These are phyloP conservation scores for Columba janthina DNA, from an alignment of 2,113 vertebrate genomes.

Conservation along the genomic window DNA sequence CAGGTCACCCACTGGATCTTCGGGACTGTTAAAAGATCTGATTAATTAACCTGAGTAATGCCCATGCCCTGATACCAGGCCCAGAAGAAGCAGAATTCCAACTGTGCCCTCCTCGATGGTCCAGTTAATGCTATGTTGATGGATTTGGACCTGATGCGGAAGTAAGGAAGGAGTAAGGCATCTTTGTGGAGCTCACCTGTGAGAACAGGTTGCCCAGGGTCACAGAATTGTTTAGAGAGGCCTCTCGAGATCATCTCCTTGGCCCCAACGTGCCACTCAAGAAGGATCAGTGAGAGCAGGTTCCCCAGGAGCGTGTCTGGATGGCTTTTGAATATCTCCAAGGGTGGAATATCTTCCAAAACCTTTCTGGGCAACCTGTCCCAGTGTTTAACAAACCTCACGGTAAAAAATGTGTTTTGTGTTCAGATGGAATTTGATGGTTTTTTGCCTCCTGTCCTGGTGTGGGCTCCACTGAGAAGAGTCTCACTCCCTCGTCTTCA, in stretches of 20 bases:
- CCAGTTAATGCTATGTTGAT: background rate
- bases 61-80: background rate
- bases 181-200: background rate
- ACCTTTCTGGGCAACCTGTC: too few species aligned
- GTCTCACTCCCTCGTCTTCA: background rate
- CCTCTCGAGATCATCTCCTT: background rate
- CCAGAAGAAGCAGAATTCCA: background rate
- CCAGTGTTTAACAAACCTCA: too few species aligned
- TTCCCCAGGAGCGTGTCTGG: too few species aligned
- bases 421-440: background rate
- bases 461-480: background rate
- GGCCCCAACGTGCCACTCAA: background rate
- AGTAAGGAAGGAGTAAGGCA: background rate
- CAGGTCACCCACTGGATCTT: background rate
- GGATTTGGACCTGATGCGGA: background rate
- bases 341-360: too few species aligned
- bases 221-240: background rate
- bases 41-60: background rate
- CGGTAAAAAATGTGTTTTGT: background rate
- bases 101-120: background rate
- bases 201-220: too few species aligned
- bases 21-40: background rate
- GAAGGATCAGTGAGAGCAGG: background rate
- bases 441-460: background rate
- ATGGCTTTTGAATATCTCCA: too few species aligned